Evolutionary conservation across 2,797 vertebrate species (phyloP).

Genomic region (Enteromius anoplus): DNA sequence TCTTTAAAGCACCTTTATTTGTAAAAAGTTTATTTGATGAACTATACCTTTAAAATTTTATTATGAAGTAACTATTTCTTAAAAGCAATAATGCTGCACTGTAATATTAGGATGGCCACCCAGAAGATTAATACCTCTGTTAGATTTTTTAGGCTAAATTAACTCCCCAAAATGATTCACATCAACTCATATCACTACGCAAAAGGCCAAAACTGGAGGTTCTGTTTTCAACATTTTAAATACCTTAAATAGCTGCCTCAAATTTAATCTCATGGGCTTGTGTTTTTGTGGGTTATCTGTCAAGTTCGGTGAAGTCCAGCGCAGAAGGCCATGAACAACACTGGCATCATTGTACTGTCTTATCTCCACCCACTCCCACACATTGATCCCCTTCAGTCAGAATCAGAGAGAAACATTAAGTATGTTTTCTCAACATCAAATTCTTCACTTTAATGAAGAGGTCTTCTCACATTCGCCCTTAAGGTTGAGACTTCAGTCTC

Average conservation of each 20-base stretch:
- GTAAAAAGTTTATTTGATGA: neutral
- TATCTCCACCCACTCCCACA: constrained; percentile 27
- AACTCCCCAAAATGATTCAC: neutral
- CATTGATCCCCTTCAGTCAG: neutral
- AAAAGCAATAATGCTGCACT: neutral
- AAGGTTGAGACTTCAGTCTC: neutral
- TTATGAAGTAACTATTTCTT: neutral
- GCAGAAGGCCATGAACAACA: constrained; percentile 41
- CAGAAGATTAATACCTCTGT: neutral
- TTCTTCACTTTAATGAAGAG: constrained; percentile 10
- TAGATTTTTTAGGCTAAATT: constrained; percentile 1
- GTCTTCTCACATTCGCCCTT: neutral
- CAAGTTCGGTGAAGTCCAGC: constrained; percentile 63
- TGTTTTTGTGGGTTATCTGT: constrained; percentile 63
- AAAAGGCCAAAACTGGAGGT: neutral
- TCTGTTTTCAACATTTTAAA: constrained; percentile 60
- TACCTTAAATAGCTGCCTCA: constrained; percentile 59
- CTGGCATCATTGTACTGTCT: constrained; percentile 47
- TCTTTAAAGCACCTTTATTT: too few relatives aligned
- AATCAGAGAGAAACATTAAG: constrained; percentile 16
- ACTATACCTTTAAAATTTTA: neutral
- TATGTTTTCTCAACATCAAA: neutral
- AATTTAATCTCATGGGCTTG: constrained; percentile 53
- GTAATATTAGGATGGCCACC: neutral
- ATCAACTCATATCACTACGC: neutral